Evolutionary conservation across 2,888 invertebrate species (phyloP).

Genomic region (Stenodema calcarata): DNA sequence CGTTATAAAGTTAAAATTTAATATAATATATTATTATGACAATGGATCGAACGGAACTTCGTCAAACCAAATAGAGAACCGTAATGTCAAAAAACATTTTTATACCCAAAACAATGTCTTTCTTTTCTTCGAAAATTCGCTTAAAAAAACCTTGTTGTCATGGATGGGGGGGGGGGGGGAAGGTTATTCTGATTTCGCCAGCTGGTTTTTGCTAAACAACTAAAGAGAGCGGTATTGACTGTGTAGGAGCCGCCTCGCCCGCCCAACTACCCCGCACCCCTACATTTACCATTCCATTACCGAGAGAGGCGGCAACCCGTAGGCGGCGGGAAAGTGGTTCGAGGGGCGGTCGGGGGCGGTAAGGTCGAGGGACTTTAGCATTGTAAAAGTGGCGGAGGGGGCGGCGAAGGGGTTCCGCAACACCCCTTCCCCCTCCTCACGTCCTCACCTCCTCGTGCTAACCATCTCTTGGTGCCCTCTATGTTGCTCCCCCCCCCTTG

Average conservation of each 20-base stretch:
- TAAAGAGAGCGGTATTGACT: constrained; percentile 42
- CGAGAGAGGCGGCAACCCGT: constrained; percentile 1
- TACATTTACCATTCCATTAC: constrained; percentile 38
- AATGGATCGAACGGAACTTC: too few relatives aligned
- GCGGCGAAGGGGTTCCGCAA: neutral
- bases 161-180: neutral
- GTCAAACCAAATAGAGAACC: too few relatives aligned
- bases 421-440: neutral
- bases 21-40: too few relatives aligned
- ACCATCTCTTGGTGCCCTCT: too few relatives aligned
- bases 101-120: too few relatives aligned
- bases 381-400: too few relatives aligned
- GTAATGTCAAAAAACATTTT: too few relatives aligned
- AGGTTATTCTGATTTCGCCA: neutral
- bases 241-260: neutral
- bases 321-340: neutral
- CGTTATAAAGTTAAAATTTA: too few relatives aligned
- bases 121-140: too few relatives aligned
- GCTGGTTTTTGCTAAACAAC: constrained; percentile 32
- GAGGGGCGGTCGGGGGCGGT: too few relatives aligned
- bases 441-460: neutral
- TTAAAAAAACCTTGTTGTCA: too few relatives aligned
- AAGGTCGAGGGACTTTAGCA: neutral
- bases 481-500: too few relatives aligned
- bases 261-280: neutral